Conservation (phyloP, 2,113 vertebrate species). For the Thymallus thymallus region DNA sequence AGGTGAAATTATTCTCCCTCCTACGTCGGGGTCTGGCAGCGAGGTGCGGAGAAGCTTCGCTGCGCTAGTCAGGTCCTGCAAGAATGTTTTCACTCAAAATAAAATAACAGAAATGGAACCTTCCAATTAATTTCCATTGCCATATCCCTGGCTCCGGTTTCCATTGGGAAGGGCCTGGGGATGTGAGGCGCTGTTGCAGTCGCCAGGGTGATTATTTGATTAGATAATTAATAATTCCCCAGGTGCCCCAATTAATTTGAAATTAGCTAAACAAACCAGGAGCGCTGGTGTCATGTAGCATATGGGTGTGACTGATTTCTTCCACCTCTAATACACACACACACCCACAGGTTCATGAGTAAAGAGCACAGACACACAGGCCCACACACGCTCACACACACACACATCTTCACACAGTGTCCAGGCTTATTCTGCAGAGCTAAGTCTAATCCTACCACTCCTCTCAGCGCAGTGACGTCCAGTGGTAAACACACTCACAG, state of each 20-base stretch:
- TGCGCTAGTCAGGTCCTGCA: slow-evolving; percentile 65
- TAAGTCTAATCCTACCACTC: not conserved
- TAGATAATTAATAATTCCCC: slow-evolving; percentile 81
- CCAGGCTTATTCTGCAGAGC: not conserved
- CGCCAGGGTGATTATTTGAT: slow-evolving; percentile 78
- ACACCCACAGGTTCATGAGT: not conserved
- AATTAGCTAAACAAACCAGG: slow-evolving; percentile 65
- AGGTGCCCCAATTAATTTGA: slow-evolving; percentile 69
- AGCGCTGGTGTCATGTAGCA: slow-evolving; percentile 12
- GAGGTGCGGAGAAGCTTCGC: slow-evolving; percentile 75
- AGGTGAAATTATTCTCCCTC: slow-evolving; percentile 86
- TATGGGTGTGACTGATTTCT: slow-evolving; percentile 16
- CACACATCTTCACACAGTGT: not conserved
- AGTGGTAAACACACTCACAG: slow-evolving; percentile 53
- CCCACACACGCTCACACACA: not conserved
- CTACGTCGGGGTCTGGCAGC: slow-evolving; percentile 68
- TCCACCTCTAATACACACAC: not conserved
- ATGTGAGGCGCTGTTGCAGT: slow-evolving; percentile 68
- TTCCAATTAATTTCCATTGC: slow-evolving; percentile 87
- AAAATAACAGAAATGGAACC: slow-evolving; percentile 76
- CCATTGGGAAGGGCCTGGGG: slow-evolving; percentile 40
- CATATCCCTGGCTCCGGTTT: slow-evolving; percentile 80
- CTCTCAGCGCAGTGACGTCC: slow-evolving; percentile 41
- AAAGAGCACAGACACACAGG: slow-evolving; percentile 5
- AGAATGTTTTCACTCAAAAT: slow-evolving; percentile 90